phyloP scores from a whole-genome alignment of 1,140 invertebrate species.

The Euura lappo region DNA sequence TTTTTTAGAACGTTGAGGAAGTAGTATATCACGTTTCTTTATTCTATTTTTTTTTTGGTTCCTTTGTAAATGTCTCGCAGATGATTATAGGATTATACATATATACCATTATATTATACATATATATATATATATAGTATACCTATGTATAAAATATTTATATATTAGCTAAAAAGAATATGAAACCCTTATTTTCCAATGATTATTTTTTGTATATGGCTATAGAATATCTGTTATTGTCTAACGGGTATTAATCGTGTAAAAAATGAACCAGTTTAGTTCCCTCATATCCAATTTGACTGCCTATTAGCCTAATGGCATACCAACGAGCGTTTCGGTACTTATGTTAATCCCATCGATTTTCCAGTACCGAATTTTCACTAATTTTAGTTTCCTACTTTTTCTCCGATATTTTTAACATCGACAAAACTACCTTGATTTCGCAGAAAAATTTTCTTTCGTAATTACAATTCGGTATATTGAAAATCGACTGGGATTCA shows the following conservation, averaged over 20 bases:
- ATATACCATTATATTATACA: not conserved
- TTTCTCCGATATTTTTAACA: not conserved
- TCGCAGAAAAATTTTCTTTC: not conserved
- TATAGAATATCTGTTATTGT: not conserved
- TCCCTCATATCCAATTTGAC: not conserved
- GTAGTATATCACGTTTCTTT: not conserved
- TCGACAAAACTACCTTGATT: not conserved
- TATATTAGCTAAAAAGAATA: not conserved
- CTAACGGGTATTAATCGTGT: not conserved
- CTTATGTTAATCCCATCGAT: not conserved
- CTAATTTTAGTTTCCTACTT: not conserved
- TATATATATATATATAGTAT: not conserved
- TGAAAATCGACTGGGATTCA: not conserved
- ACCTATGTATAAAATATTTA: not conserved
- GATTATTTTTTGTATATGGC: not conserved
- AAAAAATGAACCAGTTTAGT: not conserved
- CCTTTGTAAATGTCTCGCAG: not conserved
- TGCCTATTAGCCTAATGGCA: not conserved
- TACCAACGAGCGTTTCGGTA: not conserved
- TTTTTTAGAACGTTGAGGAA: not conserved
- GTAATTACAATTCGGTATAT: not conserved
- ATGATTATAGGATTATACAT: not conserved
- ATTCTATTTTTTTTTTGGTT: not conserved
- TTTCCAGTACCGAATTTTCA: not conserved
- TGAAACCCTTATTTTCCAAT: constrained; percentile 1